Evolutionary conservation across 1,140 invertebrate species (phyloP), one percentile per base, ranked within the genome.

Genomic region (Drosophila ogumai): DNA sequence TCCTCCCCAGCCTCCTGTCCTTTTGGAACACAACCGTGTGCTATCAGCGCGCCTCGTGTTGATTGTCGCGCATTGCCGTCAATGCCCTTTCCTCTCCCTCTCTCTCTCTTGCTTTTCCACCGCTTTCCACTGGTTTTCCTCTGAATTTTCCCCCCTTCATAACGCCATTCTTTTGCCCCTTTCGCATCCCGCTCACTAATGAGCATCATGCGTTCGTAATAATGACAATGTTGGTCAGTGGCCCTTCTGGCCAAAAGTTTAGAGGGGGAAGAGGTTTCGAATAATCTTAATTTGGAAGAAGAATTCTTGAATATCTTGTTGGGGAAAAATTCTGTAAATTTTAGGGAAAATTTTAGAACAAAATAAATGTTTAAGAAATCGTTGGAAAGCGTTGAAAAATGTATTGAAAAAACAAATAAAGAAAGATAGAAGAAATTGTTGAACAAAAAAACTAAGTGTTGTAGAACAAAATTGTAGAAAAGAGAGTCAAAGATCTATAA

Each of bases 31-130:
- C 61, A 43, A 47, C 79, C 71, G 71, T 81, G 75, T 77, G 81
- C 72, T 84, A 84, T 84, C 81, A 84, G 81, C 76, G 73, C 69
- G 63, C 60, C 60, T 79, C 80, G 84, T 88, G 82, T 82, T 87
- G 82, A 87, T 87, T 87, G 82, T 87, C 82, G 82, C 84, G 80
- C 82, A 64, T 87, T 87, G 79, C 82, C 82, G 86, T 82, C 82
- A 86, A 82, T 86, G 82, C 12, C 19, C 31, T 58, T 56, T 43
- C 41, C 41, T 19, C 36, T 41, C 46, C 0, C 46, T 47, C 15
- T 49, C 47, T 9, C 34, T 40, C 25, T 3, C 44, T 19, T 54
- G 32, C 34, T 49, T 40, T n/a, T 9, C 22, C 44, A 15, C 6
- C 12, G 50, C 50, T 12, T 54, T 34, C 50, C 50, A 28, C 46